phyloP scores from a whole-genome alignment of 2,797 vertebrate genomes.

The Phaenicophaeus curvirostris region DNA sequence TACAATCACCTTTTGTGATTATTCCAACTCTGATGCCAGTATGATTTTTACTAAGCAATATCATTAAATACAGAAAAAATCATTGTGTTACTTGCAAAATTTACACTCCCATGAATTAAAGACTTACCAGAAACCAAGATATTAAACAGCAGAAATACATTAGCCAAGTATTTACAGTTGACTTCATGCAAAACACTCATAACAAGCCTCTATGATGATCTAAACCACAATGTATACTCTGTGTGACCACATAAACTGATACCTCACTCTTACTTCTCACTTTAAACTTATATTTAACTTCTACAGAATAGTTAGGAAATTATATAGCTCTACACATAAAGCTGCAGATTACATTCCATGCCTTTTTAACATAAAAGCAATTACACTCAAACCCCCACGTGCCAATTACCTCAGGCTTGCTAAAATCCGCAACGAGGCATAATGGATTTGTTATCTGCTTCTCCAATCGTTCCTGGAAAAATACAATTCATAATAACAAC shows the following conservation, averaged over 20 bases:
- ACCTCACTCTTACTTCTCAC: not conserved
- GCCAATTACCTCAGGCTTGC: constrained; percentile 91
- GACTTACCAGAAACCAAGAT: not conserved
- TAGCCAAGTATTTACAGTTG: not conserved
- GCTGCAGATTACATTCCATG: not conserved
- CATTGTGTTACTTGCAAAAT: not conserved
- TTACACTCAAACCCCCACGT: not conserved
- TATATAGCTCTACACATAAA: not conserved
- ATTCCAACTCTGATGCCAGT: not conserved
- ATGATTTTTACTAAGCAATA: not conserved
- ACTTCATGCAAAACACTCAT: not conserved
- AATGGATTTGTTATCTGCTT: constrained; percentile 88
- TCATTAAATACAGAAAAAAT: not conserved
- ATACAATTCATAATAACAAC: not conserved
- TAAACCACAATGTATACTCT: not conserved
- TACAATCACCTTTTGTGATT: not conserved
- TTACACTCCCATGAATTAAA: not conserved
- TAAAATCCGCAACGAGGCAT: constrained; percentile 90
- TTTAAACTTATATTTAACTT: not conserved
- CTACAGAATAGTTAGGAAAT: not conserved
- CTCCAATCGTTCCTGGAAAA: constrained; percentile 87
- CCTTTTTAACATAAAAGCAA: not conserved
- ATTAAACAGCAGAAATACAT: not conserved
- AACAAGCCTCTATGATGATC: not conserved
- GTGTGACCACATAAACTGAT: not conserved